Evolutionary conservation across 2,888 invertebrate genomes (phyloP), one percentile per base, ranked within the genome.

Genomic region (Platycheirus albimanus): DNA sequence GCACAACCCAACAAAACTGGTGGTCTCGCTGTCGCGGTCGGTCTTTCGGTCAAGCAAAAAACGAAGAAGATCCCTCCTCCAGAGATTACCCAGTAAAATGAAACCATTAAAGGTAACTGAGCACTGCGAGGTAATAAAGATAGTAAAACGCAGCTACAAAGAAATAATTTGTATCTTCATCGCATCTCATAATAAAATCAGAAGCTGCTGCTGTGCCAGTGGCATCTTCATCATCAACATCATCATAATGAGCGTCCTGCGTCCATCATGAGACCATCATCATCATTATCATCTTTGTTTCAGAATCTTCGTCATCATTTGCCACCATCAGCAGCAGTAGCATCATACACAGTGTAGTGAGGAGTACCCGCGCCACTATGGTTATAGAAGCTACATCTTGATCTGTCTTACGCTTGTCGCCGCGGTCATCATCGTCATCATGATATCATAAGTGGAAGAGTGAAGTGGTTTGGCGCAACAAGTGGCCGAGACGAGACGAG

Each of bases 21-120:
- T n/a, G n/a, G n/a, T n/a, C n/a, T n/a, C n/a, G n/a, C n/a, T n/a
- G n/a, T n/a, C n/a, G n/a, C 58, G 58, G 24, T 41, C 13, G 58
- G 19, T 19, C 11, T 15, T 15, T 58, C 28, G 24, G 28, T 15
- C 41, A 15, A 41, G 41, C 36, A n/a, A n/a, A n/a, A n/a, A n/a
- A 56, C 56, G 20, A 33, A 6, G 8, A 58, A 41, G 58, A 58
- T 36, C 28, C 38, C 38, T 49, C 70, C 38, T 47, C 38, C n/a
- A 47, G 17, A 45, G 72, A 83, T 78, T 72, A 78, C 45, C 77
- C 78, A 17, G 49, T 78, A 38, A 78, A 83, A 83, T 83, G 72
- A 64, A 83, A 78, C 83, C 78, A 83, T 83, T 83, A 83, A 83
- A 83, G 56, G 54, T 83, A 83, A 83, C 83, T 78, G 51, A 63